Percentiles rank a stretch among this genome's conserved stretches.
These are phyloP conservation scores for Tetheella fluctuosa DNA, from an alignment of 2,888 invertebrate species.

Conservation along the genomic window DNA sequence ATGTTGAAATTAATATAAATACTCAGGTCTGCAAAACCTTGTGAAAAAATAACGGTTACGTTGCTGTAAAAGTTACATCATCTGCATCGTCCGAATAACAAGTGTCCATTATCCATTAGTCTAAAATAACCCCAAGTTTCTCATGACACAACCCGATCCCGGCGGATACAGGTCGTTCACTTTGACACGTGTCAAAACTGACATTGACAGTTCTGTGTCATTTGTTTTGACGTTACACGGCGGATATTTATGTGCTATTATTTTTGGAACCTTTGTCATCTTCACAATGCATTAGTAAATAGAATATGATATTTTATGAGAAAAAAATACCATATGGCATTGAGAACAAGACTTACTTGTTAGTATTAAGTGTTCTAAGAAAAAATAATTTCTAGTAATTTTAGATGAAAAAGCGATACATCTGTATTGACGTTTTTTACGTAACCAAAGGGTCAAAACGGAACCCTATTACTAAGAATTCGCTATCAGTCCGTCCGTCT, in stretches of 20 bases:
- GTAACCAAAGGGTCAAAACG: no score
- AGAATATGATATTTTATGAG: not conserved
- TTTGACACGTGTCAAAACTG: slow-evolving; percentile 45
- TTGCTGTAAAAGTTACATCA: not conserved
- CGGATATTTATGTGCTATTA: not conserved
- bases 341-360: not conserved
- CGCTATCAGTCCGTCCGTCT: no score
- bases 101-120: slow-evolving; percentile 4
- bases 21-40: not conserved
- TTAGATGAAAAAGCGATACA: no score
- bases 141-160: slow-evolving; percentile 16
- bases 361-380: not conserved
- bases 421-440: no score
- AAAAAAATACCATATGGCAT: not conserved
- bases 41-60: no score
- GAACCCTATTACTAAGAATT: no score
- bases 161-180: slow-evolving; percentile 22
- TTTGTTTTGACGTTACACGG: not conserved
- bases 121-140: slow-evolving; percentile 9
- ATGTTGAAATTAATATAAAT: no score
- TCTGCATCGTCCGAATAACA: not conserved
- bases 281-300: slow-evolving; percentile 1
- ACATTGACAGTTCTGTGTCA: slow-evolving; percentile 51
- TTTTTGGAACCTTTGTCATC: not conserved
- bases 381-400: not conserved